These are phyloP conservation scores for Sterrhoptilus dennistouni DNA, from an alignment of 2,113 vertebrate species.

Conservation along the genomic window DNA sequence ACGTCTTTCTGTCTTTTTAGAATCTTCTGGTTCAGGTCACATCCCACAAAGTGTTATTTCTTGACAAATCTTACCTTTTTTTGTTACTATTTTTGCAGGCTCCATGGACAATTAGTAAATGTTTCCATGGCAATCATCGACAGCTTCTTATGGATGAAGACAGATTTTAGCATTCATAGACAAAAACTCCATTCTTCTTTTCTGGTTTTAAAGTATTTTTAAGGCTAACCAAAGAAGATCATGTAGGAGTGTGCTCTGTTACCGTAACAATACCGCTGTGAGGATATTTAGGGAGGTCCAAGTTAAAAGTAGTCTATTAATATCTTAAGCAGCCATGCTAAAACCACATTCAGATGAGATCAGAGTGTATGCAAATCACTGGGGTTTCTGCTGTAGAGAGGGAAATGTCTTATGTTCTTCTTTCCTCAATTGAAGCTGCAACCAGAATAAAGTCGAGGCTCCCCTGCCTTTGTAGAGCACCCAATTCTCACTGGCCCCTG, in stretches of 20 bases:
- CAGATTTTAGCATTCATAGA: constrained; percentile 10
- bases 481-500: accelerated
- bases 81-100: constrained; percentile 18
- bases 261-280: constrained; percentile 16
- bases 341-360: constrained; percentile 14
- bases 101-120: constrained; percentile 54
- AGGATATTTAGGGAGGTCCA: constrained; percentile 20
- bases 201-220: constrained; percentile 41
- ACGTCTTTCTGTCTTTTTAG: background rate
- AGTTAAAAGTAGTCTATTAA: constrained; percentile 43
- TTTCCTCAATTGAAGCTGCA: background rate
- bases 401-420: background rate
- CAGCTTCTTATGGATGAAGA: constrained; percentile 38
- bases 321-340: constrained; percentile 3
- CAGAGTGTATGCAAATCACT: background rate
- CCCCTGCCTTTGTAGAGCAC: background rate
- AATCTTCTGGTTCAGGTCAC: background rate
- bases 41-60: constrained; percentile 4
- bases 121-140: constrained; percentile 37
- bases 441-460: background rate
- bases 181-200: constrained; percentile 33
- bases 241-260: constrained; percentile 47
- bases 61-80: constrained; percentile 61
- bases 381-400: background rate
- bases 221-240: constrained; percentile 39